Evolutionary conservation across 2,113 vertebrate genomes (phyloP), one percentile per base, ranked within the genome.

Genomic region (Catharus fuscescens): DNA sequence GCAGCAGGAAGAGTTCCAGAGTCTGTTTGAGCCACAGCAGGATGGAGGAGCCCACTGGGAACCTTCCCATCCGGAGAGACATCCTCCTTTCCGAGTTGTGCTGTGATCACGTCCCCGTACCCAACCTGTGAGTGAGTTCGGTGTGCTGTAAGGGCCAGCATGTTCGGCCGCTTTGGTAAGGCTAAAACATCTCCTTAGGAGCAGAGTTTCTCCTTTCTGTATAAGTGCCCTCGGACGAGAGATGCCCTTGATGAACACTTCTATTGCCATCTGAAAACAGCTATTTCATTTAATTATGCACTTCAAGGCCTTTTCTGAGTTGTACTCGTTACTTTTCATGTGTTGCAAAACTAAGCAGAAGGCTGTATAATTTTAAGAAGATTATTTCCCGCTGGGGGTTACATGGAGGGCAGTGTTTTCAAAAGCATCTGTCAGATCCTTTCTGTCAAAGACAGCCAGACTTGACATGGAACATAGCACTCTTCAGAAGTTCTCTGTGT

Each of bases 81-180:
- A 10, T 40, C 15, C n/a, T 95, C 48, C 60, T 94, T 5, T 24
- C 82, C 19, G n/a, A 88, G 72, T 34, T 82, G 44, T 90, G 77
- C 92, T 79, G 70, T 20, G 82, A 26, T 57, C 70, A 12, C 18
- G 5, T 61, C 94, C 76, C 85, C 62, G 3, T 90, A n/a, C 73
- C 95, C 66, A 96, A 88, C 65, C 60, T 96, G 98, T 98, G 97
- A 88, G 56, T 20, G 48, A 62, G 24, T 4, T 26, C 42, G 60
- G 8, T 12, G 48, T 28, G 60, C 62, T 90, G 7, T 29, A 23
- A 80, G 67, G 52, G 31, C 52, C 61, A 6, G 18, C 42, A 1
- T 10, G 23, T 28, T 78, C 26, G 57, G 34, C 60, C 45, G 0
- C 14, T 34, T 31, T 40, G 44, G 29, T 18, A 25, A 23, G 42